Evolutionary conservation across 2,113 vertebrate genomes (phyloP).

Genomic region (Ondatra zibethicus): DNA sequence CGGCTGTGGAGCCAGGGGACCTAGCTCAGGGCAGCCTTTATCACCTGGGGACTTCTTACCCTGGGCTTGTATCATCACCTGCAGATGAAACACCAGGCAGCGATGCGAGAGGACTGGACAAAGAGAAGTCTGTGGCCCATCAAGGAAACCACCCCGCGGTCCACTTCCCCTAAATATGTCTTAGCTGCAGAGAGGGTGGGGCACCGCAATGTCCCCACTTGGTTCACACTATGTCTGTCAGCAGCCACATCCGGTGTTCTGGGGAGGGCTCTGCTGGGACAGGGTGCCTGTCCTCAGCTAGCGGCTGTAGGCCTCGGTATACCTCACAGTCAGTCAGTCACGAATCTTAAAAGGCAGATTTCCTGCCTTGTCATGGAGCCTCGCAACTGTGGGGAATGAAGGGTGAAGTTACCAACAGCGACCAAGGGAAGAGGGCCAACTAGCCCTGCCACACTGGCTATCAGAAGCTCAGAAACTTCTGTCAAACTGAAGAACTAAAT

Average conservation of each 20-base stretch:
- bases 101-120: neutral
- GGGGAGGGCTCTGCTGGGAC: neutral
- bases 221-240: neutral
- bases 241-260: conserved; percentile 63
- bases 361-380: neutral
- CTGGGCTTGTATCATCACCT: neutral
- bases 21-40: neutral
- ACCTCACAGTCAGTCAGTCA: neutral
- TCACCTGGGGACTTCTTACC: neutral
- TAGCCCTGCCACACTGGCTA: neutral
- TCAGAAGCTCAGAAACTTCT: neutral
- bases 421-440: neutral
- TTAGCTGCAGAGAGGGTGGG: neutral
- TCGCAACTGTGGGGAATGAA: neutral
- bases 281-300: neutral
- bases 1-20: neutral
- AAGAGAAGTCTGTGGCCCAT: neutral
- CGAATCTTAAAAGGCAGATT: neutral
- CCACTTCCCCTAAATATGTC: neutral
- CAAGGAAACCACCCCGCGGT: neutral
- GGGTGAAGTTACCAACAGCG: neutral
- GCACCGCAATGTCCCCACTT: neutral
- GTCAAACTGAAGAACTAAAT: neutral
- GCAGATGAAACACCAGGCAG: neutral
- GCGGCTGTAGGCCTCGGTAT: no score